phyloP scores from a whole-genome alignment of 2,888 invertebrate genomes.

The Pegoplata infirma region DNA sequence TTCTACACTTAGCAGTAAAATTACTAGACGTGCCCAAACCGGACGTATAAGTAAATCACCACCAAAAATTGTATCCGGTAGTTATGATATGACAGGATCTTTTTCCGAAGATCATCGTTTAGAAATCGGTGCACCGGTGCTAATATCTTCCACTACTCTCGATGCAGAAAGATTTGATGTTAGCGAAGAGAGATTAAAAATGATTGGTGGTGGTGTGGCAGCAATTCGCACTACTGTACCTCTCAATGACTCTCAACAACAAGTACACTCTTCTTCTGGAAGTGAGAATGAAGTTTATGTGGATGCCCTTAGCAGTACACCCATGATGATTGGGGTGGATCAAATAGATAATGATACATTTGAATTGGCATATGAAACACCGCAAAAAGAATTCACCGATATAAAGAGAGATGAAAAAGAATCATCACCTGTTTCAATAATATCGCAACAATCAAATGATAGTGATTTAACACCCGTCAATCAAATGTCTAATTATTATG shows the following conservation, averaged over 20 bases:
- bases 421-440: slow-evolving; percentile 29
- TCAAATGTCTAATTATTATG: slow-evolving; percentile 66
- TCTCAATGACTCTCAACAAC: slow-evolving; percentile 50
- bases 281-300: slow-evolving; percentile 75
- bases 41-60: slow-evolving; percentile 71
- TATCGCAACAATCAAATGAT: slow-evolving; percentile 13
- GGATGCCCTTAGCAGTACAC: slow-evolving; percentile 74
- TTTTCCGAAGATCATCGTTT: slow-evolving; percentile 76
- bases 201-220: slow-evolving; percentile 73
- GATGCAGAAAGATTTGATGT: slow-evolving; percentile 75
- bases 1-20: slow-evolving; percentile 75
- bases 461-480: slow-evolving; percentile 52
- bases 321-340: slow-evolving; percentile 51
- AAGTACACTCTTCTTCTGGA: slow-evolving; percentile 67
- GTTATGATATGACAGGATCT: slow-evolving; percentile 77
- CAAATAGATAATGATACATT: slow-evolving; percentile 61
- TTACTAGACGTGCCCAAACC: slow-evolving; percentile 72
- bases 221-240: slow-evolving; percentile 49
- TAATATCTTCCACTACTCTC: slow-evolving; percentile 77
- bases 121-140: slow-evolving; percentile 76
- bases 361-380: slow-evolving; percentile 59
- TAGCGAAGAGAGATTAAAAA: slow-evolving; percentile 70
- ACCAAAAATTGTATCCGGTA: slow-evolving; percentile 72
- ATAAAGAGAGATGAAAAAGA: slow-evolving; percentile 13
- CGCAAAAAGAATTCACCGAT: slow-evolving; percentile 15